Evolutionary conservation across 2,113 vertebrate genomes (phyloP).

Genomic region (Hylia prasina): DNA sequence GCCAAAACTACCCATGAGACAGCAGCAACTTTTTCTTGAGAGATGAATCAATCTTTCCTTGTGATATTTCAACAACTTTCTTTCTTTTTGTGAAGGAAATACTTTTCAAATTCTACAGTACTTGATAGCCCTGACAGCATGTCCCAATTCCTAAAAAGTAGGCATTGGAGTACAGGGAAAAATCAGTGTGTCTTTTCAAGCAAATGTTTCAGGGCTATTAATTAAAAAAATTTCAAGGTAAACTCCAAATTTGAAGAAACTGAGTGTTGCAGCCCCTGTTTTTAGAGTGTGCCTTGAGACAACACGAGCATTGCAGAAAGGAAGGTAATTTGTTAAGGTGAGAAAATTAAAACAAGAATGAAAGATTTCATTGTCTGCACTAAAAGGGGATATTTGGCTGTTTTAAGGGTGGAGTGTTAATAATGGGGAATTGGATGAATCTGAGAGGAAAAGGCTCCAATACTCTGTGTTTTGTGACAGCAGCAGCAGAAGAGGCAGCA

Average conservation of each 20-base stretch:
- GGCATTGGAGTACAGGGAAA: background rate
- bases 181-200: background rate
- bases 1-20: slow-evolving; percentile 36
- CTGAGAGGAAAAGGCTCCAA: background rate
- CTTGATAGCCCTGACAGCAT: background rate
- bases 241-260: background rate
- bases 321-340: background rate
- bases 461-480: background rate
- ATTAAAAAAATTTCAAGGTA: background rate
- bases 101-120: background rate
- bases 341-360: background rate
- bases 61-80: background rate
- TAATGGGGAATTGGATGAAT: background rate
- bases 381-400: background rate
- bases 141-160: background rate
- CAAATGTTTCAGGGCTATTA: background rate
- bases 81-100: background rate
- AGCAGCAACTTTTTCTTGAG: background rate
- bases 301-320: background rate
- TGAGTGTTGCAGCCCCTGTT: accelerated
- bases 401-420: background rate
- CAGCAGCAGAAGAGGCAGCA: background rate
- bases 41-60: slow-evolving; percentile 10
- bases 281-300: background rate
- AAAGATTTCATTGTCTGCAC: background rate